A percentile compares a stretch with the other conserved stretches of the same genome.
These are phyloP conservation scores for Decapterus maruadsi DNA, from an alignment of 2,797 vertebrate species.

Conservation along the genomic window DNA sequence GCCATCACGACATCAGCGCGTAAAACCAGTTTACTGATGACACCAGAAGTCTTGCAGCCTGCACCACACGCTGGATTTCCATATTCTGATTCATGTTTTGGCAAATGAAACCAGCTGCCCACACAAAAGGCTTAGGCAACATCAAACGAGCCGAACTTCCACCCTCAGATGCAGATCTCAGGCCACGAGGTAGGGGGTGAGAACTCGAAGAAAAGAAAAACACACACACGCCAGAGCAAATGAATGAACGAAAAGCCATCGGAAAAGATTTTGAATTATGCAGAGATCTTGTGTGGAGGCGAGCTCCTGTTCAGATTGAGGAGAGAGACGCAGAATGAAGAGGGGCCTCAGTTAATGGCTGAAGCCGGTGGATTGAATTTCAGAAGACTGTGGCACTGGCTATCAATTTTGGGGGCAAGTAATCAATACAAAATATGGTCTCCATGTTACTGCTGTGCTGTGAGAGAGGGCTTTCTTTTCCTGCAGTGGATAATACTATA, in stretches of 20 bases:
- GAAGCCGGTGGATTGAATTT: conserved; percentile 71
- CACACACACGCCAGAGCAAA: conserved; percentile 39
- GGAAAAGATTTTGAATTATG: conserved; percentile 62
- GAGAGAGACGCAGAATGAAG: conserved; percentile 53
- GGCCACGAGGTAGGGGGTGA: conserved; percentile 15
- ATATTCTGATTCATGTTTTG: conserved; percentile 56
- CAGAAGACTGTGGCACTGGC: conserved; percentile 50
- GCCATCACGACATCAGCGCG: not conserved
- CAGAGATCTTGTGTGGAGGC: conserved; percentile 45
- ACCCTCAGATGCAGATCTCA: conserved; percentile 56
- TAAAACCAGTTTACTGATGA: not conserved
- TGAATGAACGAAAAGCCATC: conserved; percentile 57
- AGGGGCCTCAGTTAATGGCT: conserved; percentile 61
- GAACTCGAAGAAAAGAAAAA: not conserved
- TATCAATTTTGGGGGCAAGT: conserved; percentile 69
- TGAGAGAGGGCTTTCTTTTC: conserved; percentile 30
- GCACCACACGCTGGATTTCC: conserved; percentile 31
- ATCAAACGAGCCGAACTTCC: conserved; percentile 57
- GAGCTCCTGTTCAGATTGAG: conserved; percentile 36
- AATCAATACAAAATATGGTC: conserved; percentile 76
- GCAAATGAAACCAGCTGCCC: conserved; percentile 48
- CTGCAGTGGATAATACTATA: conserved; percentile 2
- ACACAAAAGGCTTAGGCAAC: conserved; percentile 53
- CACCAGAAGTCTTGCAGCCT: not conserved
- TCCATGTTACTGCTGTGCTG: conserved; percentile 30